Conservation (phyloP, 2,113 vertebrate species). For the Lepisosteus oculatus region DNA sequence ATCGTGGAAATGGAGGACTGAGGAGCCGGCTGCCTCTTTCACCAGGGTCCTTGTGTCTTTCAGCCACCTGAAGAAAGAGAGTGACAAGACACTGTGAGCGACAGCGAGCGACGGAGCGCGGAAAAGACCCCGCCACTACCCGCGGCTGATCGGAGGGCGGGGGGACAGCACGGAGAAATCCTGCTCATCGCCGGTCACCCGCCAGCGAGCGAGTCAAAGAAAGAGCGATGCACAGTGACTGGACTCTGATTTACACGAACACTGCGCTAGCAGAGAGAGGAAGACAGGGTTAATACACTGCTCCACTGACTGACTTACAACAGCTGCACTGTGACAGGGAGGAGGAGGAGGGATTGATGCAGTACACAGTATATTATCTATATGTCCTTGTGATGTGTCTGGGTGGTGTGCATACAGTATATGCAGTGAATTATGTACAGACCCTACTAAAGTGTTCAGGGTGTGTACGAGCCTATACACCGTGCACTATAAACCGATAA, state of each 20-base stretch:
- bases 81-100: slow-evolving; percentile 94
- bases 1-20: too few species aligned
- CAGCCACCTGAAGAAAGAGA: slow-evolving; percentile 98
- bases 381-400: too few species aligned
- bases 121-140: slow-evolving; percentile 32
- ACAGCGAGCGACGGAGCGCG: slow-evolving; percentile 26
- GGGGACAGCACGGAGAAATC: slow-evolving; percentile 14
- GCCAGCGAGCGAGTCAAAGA: slow-evolving; percentile 40
- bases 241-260: slow-evolving; percentile 29
- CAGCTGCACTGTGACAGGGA: too few species aligned
- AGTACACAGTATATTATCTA: too few species aligned
- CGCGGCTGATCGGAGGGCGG: slow-evolving; percentile 22
- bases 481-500: too few species aligned
- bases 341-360: too few species aligned
- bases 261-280: slow-evolving; percentile 14
- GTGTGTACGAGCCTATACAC: too few species aligned
- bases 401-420: too few species aligned
- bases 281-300: not conserved
- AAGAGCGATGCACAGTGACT: slow-evolving; percentile 31
- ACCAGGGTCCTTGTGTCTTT: slow-evolving; percentile 27
- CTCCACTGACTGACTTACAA: too few species aligned
- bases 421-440: too few species aligned
- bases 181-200: too few species aligned
- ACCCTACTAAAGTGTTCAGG: too few species aligned
- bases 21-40: not conserved